These are phyloP conservation scores for Tachina lurida DNA, from an alignment of 2,888 invertebrate species.

Conservation along the genomic window DNA sequence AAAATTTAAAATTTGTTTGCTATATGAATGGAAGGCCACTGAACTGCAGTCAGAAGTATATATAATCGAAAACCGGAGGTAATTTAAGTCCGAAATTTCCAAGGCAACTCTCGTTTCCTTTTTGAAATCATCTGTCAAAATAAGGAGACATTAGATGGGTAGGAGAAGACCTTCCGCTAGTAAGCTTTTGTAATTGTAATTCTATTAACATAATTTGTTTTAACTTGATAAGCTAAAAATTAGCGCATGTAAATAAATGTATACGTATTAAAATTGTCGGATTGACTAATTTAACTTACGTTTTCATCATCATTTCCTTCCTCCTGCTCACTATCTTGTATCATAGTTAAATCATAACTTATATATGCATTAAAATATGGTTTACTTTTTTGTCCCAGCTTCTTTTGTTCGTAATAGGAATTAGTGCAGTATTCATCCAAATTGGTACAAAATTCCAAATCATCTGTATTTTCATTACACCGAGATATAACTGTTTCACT, in stretches of 20 bases:
- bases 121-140: too few relatives aligned
- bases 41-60: too few relatives aligned
- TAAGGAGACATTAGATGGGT: too few relatives aligned
- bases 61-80: too few relatives aligned
- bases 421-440: conserved; percentile 64
- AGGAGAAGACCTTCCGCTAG: too few relatives aligned
- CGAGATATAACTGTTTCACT: conserved; percentile 68
- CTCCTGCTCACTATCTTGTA: not conserved
- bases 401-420: not conserved
- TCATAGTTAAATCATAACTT: conserved; percentile 38
- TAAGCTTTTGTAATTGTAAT: too few relatives aligned
- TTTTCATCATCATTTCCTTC: not conserved
- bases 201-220: too few relatives aligned
- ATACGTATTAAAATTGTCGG: not conserved
- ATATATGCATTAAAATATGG: conserved; percentile 1
- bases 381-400: not conserved
- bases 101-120: too few relatives aligned
- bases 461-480: conserved; percentile 33
- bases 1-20: too few relatives aligned
- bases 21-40: too few relatives aligned
- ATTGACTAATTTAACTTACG: conserved; percentile 29
- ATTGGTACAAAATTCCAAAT: conserved; percentile 68
- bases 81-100: too few relatives aligned
- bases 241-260: not conserved
- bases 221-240: too few relatives aligned